A percentile compares a stretch with the other conserved stretches of the same genome.
These are phyloP conservation scores for Xiphophorus birchmanni DNA, from an alignment of 2,797 vertebrate species.

Conservation along the genomic window DNA sequence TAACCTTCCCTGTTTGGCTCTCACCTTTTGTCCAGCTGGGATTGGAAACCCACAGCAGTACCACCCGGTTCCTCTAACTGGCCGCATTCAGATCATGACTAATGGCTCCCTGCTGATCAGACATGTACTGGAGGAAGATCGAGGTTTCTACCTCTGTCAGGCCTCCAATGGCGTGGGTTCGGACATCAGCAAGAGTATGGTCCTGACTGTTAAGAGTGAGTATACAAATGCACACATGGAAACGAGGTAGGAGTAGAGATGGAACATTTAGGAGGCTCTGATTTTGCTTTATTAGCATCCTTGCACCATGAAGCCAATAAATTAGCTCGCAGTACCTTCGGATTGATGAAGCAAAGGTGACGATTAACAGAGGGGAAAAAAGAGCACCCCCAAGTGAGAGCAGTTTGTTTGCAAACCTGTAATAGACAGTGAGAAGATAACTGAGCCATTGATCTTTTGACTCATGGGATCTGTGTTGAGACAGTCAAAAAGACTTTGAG, in stretches of 20 bases:
- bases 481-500: constrained; percentile 87
- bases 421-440: constrained; percentile 48
- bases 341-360: constrained; percentile 54
- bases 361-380: constrained; percentile 29
- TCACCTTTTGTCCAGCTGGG: constrained; percentile 71
- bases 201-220: constrained; percentile 97
- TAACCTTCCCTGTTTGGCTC: constrained; percentile 11
- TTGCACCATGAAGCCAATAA: constrained; percentile 55
- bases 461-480: constrained; percentile 75
- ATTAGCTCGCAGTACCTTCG: constrained; percentile 31
- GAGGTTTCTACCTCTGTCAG: constrained; percentile 97
- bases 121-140: constrained; percentile 96
- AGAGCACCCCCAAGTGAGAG: constrained; percentile 1
- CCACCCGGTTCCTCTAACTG: constrained; percentile 95
- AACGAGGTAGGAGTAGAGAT: constrained; percentile 27
- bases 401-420: constrained; percentile 5
- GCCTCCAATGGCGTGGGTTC: constrained; percentile 98
- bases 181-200: constrained; percentile 99
- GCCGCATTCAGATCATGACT: constrained; percentile 96
- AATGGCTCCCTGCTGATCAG: constrained; percentile 97
- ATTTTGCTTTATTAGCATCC: constrained; percentile 44
- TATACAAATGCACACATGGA: constrained; percentile 33
- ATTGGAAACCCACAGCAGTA: constrained; percentile 98
- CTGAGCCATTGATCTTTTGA: constrained; percentile 70
- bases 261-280: constrained; percentile 36